Base-by-base conservation (phyloP, 1,140 invertebrate genomes). In the Palaemon carinicauda region DNA sequence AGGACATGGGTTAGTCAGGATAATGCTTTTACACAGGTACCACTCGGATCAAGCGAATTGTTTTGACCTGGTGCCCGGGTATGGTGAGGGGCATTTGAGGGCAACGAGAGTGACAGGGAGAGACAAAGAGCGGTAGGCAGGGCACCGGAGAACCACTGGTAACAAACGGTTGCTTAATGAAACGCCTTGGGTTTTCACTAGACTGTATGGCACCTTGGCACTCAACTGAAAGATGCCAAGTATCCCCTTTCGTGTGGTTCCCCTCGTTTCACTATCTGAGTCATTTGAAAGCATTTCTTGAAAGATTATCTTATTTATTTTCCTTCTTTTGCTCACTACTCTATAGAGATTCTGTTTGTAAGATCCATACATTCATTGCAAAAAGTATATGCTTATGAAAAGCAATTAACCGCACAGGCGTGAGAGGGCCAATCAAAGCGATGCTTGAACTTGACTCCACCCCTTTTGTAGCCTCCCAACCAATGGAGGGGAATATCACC, bases 141-240 rank as follows among this genome's bases (percentile, higher is more conserved):
- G 31, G 29, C n/a, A 33, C 27, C 73, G 52, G 82, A 50, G 53
- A 41, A 60, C 12, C 80, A 77, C 73, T 77, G 33, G 73, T 41
- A 56, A 52, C 52, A 21, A 31, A 12, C 65, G 50, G 31, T 31
- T 33, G 14, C 24, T 27, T 41, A 53, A 24, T 74, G 71, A 53
- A 41, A 73, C 41, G 54, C n/a, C 29, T 41, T 21, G 56, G 29
- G 53, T 29, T 81, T 14, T 77, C 82, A 24, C 82, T 71, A 83
- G 82, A 83, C 82, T 33, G 31, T 54, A 21, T 83, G 82, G 82
- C 82, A 83, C 82, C 81, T 53, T 83, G 82, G 82, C 73, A 83
- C 81, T 51, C 31, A 1, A 31, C 78, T 60, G 51, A 56, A 21
- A 27, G 78, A 33, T 56, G 53, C 78, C 31, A 53, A n/a, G n/a